Evolutionary conservation across 2,888 invertebrate species (phyloP).

Genomic region (Agapetus fuscipes): DNA sequence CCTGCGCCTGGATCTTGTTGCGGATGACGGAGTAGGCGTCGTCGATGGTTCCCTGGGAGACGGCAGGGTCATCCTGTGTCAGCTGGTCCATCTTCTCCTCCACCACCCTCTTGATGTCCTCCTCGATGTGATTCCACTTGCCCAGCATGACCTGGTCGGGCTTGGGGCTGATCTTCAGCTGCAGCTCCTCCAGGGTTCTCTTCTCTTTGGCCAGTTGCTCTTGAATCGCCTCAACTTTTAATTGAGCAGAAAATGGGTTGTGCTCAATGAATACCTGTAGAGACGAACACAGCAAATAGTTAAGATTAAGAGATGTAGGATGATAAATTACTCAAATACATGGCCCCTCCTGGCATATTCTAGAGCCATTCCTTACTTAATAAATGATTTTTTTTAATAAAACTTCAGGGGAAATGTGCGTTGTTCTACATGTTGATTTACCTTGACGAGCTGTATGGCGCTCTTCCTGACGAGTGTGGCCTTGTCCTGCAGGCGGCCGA

Average conservation of each 20-base stretch:
- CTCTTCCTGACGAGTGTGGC: conserved; percentile 77
- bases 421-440: too few relatives aligned
- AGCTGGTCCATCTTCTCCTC: conserved; percentile 38
- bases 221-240: conserved; percentile 47
- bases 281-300: too few relatives aligned
- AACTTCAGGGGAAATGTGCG: too few relatives aligned
- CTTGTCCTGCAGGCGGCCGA: conserved; percentile 71
- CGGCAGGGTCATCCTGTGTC: conserved; percentile 39
- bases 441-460: conserved; percentile 66
- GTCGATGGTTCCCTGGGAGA: conserved; percentile 38
- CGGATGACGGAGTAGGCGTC: conserved; percentile 38
- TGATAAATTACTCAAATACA: too few relatives aligned
- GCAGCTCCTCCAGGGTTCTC: conserved; percentile 53
- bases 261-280: conserved; percentile 63
- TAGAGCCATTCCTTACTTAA: too few relatives aligned
- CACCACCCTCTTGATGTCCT: conserved; percentile 40
- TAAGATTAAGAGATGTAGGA: too few relatives aligned
- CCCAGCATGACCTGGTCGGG: conserved; percentile 37
- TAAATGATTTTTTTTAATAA: too few relatives aligned
- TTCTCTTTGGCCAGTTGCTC: conserved; percentile 50
- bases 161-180: conserved; percentile 38
- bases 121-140: conserved; percentile 46
- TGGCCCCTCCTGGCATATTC: too few relatives aligned
- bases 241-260: conserved; percentile 78
- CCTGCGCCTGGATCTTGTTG: conserved; percentile 35